phyloP scores from a whole-genome alignment of 2,888 invertebrate species.

The Pachycephus smyrnensis region DNA sequence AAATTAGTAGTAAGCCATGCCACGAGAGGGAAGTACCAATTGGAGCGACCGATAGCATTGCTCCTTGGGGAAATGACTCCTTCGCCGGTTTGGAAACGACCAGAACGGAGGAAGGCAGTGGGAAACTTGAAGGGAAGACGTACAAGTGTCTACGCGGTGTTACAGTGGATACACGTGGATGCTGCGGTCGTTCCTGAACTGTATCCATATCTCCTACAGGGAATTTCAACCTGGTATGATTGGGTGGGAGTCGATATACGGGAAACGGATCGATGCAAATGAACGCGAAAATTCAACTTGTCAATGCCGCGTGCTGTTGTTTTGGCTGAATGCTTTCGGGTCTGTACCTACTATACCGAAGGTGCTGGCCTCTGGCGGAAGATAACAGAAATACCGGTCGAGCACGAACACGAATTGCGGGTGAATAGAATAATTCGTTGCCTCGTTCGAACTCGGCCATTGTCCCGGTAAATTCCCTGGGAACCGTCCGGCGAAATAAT shows the following conservation, averaged over 20 bases:
- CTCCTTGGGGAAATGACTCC: background rate
- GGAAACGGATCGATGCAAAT: background rate
- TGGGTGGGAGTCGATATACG: background rate
- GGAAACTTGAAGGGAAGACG: no score
- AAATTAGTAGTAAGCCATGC: background rate
- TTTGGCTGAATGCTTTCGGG: background rate
- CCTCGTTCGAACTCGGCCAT: background rate
- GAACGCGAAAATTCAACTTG: background rate
- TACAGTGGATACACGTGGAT: no score
- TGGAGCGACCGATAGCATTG: background rate
- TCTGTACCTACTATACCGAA: background rate
- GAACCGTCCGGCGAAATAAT: background rate
- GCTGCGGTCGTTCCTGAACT: background rate
- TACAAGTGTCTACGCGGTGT: no score
- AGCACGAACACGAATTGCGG: background rate
- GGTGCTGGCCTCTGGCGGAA: background rate
- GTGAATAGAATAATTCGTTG: background rate
- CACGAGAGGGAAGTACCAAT: background rate
- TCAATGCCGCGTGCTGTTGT: background rate
- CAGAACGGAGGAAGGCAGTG: no score
- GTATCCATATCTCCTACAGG: background rate
- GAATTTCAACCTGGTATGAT: background rate
- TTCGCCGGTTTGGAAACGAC: no score
- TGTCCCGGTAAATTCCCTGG: background rate
- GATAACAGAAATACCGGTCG: background rate